Evolutionary conservation across 2,797 vertebrate species (phyloP).

Genomic region (Yasuhikotakia modesta): DNA sequence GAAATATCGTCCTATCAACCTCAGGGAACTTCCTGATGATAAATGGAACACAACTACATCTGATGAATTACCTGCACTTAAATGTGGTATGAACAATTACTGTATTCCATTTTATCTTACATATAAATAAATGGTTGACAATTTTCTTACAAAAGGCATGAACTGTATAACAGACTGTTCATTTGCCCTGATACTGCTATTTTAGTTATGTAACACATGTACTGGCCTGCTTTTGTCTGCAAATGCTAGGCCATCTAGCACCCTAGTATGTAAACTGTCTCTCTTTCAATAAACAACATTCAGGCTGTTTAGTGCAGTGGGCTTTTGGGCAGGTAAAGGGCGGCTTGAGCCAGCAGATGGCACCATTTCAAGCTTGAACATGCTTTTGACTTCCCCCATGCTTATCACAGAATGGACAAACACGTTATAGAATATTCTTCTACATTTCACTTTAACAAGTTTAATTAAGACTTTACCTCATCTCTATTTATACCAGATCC

Average conservation of each 20-base stretch:
- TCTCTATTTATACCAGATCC: constrained; percentile 39
- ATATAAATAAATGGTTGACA: neutral
- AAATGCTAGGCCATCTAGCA: neutral
- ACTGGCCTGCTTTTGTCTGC: too few relatives aligned
- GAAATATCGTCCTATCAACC: constrained; percentile 31
- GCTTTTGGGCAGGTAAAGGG: neutral
- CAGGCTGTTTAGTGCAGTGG: neutral
- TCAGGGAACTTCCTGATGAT: constrained; percentile 38
- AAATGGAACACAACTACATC: constrained; percentile 56
- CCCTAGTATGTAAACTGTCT: neutral
- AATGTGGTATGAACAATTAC: constrained; percentile 41
- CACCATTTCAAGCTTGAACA: neutral
- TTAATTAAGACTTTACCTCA: neutral
- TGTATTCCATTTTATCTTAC: neutral
- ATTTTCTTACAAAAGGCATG: neutral
- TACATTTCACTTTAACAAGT: neutral
- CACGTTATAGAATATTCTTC: neutral
- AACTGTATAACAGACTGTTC: too few relatives aligned
- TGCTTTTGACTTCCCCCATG: neutral
- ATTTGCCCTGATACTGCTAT: neutral
- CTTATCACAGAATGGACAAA: neutral
- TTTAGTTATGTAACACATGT: neutral
- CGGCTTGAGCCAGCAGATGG: constrained; percentile 25
- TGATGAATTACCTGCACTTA: constrained; percentile 52
- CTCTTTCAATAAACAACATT: neutral